Evolutionary conservation across 2,888 invertebrate species (phyloP), one percentile per base, ranked within the genome.

Genomic region (Apamea epomidion): DNA sequence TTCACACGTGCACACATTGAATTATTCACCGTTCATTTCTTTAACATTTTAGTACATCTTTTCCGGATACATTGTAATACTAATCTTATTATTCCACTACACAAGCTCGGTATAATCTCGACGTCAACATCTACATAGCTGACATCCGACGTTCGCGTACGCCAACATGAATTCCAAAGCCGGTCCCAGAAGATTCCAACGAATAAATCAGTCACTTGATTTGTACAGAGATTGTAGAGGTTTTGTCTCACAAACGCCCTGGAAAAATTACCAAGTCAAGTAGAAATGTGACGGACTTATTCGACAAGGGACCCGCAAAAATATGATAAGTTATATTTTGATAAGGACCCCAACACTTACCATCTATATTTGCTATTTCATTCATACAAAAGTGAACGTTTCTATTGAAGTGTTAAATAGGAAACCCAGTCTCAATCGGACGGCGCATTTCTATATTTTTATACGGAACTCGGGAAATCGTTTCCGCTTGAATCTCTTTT

Each of bases 401-500:
- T 74, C 58, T 72, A 74, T 82, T 14, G 48, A 29, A 74, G 67
- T 76, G 80, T 86, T 74, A 69, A 76, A 87, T 76, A 81, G 68
- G 62, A 74, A 85, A 83, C 73, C 72, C 74, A 84, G 82, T 74
- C 70, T 80, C 79, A 81, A 79, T 86, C 72, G 32, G n/a, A 74
- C 29, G 71, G 42, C 86, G 76, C 76, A 80, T 82, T 88, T 76
- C 81, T 83, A 82, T 89, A 77, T 88, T 89, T 89, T 88, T 83
- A 70, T 78, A 71, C 71, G 74, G 54, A 79, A 75, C 78, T 71
- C 67, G 68, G 71, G 8, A 85, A 88, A 89, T 73, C 87, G 81
- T 85, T 90, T 85, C 82, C 76, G 72, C 77, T 85, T 81, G 82
- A 87, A 88, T 91, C 86, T 89, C 86, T 91, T 90, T 92, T 91